Evolutionary conservation across 2,888 invertebrate species (phyloP).

Genomic region (Galerucella calmariensis): DNA sequence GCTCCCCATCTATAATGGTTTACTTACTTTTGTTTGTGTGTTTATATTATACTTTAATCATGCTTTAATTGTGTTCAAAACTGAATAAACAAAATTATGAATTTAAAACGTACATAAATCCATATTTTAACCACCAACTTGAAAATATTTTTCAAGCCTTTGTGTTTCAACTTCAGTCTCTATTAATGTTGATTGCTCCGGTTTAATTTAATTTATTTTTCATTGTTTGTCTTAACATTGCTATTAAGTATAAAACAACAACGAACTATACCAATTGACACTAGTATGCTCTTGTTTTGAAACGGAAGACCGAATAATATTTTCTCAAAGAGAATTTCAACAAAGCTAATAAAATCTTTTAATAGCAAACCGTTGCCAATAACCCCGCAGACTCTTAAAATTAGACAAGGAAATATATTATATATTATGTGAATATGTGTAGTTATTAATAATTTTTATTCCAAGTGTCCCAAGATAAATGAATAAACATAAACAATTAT

Average conservation of each 20-base stretch:
- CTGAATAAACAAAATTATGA: background rate
- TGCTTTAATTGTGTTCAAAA: too few relatives aligned
- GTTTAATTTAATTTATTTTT: slow-evolving; percentile 12
- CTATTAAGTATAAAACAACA: background rate
- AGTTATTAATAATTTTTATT: too few relatives aligned
- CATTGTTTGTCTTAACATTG: background rate
- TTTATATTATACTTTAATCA: too few relatives aligned
- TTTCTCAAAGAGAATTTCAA: too few relatives aligned
- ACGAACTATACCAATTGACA: background rate
- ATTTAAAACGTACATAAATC: background rate
- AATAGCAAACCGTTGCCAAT: too few relatives aligned
- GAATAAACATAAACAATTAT: too few relatives aligned
- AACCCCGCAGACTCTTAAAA: too few relatives aligned
- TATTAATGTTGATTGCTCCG: background rate
- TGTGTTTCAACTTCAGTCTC: background rate
- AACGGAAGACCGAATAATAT: background rate
- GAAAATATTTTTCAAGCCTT: background rate
- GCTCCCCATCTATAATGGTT: too few relatives aligned
- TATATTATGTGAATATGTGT: background rate
- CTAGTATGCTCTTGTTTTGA: background rate
- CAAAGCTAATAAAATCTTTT: too few relatives aligned
- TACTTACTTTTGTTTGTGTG: too few relatives aligned
- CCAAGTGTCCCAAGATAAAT: too few relatives aligned
- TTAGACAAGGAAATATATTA: background rate
- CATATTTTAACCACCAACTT: too few relatives aligned